A percentile compares a stretch with the other conserved stretches of the same genome.
These are phyloP conservation scores for Aplochiton taeniatus DNA, from an alignment of 2,797 vertebrate genomes.

Conservation along the genomic window DNA sequence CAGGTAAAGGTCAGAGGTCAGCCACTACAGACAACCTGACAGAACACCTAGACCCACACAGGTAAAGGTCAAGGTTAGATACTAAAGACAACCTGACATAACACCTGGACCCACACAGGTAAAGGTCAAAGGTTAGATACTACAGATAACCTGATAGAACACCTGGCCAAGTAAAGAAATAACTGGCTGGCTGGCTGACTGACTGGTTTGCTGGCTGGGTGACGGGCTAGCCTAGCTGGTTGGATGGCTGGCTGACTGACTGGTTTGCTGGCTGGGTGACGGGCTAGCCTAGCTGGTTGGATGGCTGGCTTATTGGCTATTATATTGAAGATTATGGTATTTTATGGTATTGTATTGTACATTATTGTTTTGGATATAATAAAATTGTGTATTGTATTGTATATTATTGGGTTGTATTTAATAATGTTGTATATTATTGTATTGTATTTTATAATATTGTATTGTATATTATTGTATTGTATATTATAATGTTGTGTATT, in stretches of 20 bases:
- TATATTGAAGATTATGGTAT: background rate
- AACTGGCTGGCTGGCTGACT: too few relatives aligned
- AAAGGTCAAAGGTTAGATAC: background rate
- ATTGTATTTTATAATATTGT: too few relatives aligned
- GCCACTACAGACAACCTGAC: background rate
- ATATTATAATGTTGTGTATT: too few relatives aligned
- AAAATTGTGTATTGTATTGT: too few relatives aligned
- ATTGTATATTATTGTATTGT: too few relatives aligned
- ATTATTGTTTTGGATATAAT: background rate
- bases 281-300: too few relatives aligned
- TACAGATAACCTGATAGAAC: background rate
- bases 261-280: background rate
- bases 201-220: too few relatives aligned
- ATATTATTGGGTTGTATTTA: too few relatives aligned
- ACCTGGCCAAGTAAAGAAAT: too few relatives aligned
- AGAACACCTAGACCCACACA: background rate
- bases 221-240: background rate
- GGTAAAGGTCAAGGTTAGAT: too few relatives aligned
- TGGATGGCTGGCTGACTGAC: background rate
- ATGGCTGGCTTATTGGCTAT: too few relatives aligned
- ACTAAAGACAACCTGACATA: slow-evolving; percentile 72
- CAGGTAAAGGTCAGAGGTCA: slow-evolving; percentile 36
- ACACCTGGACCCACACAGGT: slow-evolving; percentile 67
- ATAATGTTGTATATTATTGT: too few relatives aligned
- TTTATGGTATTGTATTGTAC: background rate